phyloP scores from a whole-genome alignment of 2,797 vertebrate genomes.

The Triplophysa yarkandensis region DNA sequence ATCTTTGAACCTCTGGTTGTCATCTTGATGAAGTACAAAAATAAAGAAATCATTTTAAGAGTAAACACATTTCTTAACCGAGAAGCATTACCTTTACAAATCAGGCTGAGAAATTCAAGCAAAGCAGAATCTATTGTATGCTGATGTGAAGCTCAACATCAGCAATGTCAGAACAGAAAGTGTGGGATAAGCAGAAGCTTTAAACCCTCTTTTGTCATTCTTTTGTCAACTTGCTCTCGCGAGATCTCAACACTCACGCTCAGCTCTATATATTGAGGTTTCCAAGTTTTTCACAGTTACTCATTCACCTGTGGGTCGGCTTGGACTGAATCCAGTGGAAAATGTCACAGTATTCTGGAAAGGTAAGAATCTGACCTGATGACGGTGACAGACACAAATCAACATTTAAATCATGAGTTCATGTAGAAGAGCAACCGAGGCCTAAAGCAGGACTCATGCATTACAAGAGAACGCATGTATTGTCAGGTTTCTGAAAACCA shows the following conservation, averaged over 20 bases:
- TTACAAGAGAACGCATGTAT: neutral
- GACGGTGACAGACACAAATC: conserved; percentile 11
- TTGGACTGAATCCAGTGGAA: conserved; percentile 73
- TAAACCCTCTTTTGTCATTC: conserved; percentile 72
- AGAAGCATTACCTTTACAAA: conserved; percentile 51
- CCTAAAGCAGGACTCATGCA: neutral
- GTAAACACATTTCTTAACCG: neutral
- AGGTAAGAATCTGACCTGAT: conserved; percentile 82
- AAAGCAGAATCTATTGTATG: conserved; percentile 80
- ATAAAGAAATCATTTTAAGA: neutral
- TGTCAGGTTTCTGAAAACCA: no score
- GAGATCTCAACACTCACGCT: conserved; percentile 37
- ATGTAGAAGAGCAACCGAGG: neutral
- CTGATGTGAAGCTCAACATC: conserved; percentile 69
- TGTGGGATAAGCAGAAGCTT: conserved; percentile 77
- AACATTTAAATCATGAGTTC: neutral
- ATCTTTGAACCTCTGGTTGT: no score
- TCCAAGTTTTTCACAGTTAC: conserved; percentile 75
- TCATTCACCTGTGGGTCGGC: conserved; percentile 69
- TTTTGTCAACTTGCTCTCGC: conserved; percentile 59
- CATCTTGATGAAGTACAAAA: no score
- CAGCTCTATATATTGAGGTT: conserved; percentile 76
- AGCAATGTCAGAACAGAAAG: conserved; percentile 77
- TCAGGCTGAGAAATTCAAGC: conserved; percentile 63
- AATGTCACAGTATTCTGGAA: conserved; percentile 91